Conservation (phyloP, 2,113 vertebrate species). For the Anarhynchus alexandrinus region DNA sequence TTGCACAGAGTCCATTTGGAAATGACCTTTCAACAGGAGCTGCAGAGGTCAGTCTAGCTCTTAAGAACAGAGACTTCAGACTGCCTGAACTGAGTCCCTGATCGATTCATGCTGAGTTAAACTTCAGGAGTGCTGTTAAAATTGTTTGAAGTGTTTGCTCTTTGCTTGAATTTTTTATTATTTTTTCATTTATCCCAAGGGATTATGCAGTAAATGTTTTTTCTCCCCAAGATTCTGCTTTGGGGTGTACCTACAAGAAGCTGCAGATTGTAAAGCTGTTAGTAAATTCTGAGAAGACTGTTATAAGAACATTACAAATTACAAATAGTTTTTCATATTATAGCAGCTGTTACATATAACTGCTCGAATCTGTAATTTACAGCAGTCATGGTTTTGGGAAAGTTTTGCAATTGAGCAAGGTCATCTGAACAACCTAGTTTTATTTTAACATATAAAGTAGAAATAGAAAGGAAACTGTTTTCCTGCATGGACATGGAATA, state of each 20-base stretch:
- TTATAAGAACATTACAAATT: background rate
- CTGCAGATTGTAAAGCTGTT: background rate
- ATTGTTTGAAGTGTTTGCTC: background rate
- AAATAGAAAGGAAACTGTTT: background rate
- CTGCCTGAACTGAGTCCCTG: background rate
- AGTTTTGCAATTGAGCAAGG: background rate
- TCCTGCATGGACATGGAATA: background rate
- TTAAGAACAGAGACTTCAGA: background rate
- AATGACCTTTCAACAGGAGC: background rate
- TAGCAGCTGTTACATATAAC: background rate
- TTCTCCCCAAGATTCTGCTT: background rate
- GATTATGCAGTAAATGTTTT: background rate
- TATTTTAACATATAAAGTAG: background rate
- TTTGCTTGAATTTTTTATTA: background rate
- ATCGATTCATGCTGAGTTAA: background rate
- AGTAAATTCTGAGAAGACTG: background rate
- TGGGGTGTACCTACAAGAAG: background rate
- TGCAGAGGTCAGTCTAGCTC: background rate
- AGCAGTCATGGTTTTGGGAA: background rate
- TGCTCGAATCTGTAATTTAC: background rate
- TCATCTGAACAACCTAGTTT: background rate
- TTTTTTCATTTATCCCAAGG: background rate
- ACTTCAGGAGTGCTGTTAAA: background rate
- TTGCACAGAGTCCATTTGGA: background rate
- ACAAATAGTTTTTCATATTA: background rate